phyloP scores from a whole-genome alignment of 2,888 invertebrate species.

The Drosophila prostipennis region DNA sequence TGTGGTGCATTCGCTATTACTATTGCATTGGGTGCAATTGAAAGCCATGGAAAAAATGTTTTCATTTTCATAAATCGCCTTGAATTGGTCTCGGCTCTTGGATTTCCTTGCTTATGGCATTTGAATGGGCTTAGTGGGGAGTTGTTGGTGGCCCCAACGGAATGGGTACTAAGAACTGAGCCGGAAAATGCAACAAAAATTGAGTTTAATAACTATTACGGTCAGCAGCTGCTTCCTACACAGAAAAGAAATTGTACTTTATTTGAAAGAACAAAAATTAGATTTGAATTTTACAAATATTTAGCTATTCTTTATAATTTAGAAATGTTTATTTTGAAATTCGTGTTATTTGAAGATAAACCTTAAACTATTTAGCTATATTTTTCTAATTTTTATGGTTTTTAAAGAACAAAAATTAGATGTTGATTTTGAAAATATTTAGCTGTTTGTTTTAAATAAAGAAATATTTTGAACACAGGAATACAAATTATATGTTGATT shows the following conservation, averaged over 20 bases:
- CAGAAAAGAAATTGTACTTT: background rate
- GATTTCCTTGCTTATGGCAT: conserved; percentile 12
- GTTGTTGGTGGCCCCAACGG: conserved; percentile 17
- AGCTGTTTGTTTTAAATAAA: no score
- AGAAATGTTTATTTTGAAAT: no score
- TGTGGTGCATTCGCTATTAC: conserved; percentile 32
- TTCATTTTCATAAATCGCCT: conserved; percentile 70
- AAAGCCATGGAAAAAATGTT: conserved; percentile 55
- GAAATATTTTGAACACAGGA: no score
- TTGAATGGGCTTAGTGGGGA: conserved; percentile 18
- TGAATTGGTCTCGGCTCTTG: conserved; percentile 18
- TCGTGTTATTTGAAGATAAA: no score
- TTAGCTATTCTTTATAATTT: no score
- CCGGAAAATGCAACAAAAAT: conserved; percentile 25
- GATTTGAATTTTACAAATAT: no score
- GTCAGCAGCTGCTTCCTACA: conserved; percentile 5
- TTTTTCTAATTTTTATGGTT: no score
- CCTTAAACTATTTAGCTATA: no score
- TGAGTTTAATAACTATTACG: conserved; percentile 13
- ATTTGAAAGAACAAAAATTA: background rate
- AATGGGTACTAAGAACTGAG: conserved; percentile 5
- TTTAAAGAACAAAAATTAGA: no score
- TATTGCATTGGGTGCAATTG: conserved; percentile 54
- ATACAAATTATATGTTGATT: no score
- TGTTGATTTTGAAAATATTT: no score